Base-by-base conservation (phyloP, 2,888 invertebrate genomes). In the Cheilosia impressa region DNA sequence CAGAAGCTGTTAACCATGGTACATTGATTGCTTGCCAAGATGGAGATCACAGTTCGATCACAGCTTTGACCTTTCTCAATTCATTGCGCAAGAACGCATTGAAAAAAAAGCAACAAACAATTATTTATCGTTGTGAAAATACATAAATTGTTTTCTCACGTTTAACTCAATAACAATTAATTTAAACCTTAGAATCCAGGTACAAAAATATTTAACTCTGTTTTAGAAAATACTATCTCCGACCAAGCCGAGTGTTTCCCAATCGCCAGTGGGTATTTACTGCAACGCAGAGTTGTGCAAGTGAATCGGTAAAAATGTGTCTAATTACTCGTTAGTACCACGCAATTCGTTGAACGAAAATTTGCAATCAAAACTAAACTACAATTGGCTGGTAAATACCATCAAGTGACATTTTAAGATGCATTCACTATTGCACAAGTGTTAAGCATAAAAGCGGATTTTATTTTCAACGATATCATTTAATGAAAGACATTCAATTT, bases 401-500 rank as follows among this genome's bases (percentile, higher is more conserved):
- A 53, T 43, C 41, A 24, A 34, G 52, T 72, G 55, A 22, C 41
- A 60, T 60, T 62, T 65, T 27, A 10, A 62, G 47, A 24, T 62
- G 69, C 62, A 66, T 68, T 66, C 66, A 60, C 66, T 2, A 47
- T 24, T 27, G 63, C 15, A 76, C 43, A 75, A 60, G 47, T 68
- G 60, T n/a, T 31, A 10, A 62, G n/a, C 62, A 47, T 62, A 53
- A 73, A 73, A 66, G 47, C 17, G 17, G 47, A 55, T 55, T 68
- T 19, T 0, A 52, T 19, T 22, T 41, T 10, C 15, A 13, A n/a
- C 17, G 15, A 15, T 13, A 24, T 52, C 1, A 52, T 22, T 6
- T 6, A 22, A 41, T 73, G 53, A 60, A 24, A 60, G 76, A 45
- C 60, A 68, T 53, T 63, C 73, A 31, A 68, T 75, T 68, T 68